Conservation (phyloP, 2,888 invertebrate genomes). For the Gymnocheta viridis region DNA sequence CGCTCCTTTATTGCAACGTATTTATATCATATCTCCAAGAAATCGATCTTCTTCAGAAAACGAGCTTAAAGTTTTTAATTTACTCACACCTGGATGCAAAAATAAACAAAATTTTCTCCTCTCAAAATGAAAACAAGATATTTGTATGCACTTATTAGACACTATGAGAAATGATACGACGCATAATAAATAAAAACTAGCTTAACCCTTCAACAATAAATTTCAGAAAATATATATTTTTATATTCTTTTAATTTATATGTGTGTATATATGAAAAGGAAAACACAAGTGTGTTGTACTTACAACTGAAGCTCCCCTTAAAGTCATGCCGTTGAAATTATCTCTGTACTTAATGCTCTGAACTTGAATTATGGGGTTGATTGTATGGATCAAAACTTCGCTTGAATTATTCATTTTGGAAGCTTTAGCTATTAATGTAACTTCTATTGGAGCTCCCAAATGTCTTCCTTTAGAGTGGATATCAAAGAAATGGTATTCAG, state of each 20-base stretch:
- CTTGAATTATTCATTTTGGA: neutral
- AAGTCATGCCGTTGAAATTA: conserved; percentile 75
- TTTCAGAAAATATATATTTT: too few relatives aligned
- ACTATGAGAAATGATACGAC: too few relatives aligned
- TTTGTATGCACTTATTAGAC: too few relatives aligned
- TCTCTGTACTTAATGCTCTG: conserved; percentile 75
- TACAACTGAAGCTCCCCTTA: conserved; percentile 79
- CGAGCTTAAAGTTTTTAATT: too few relatives aligned
- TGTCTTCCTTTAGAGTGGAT: conserved; percentile 79
- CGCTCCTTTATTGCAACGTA: too few relatives aligned
- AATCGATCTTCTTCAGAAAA: too few relatives aligned
- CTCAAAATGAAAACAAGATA: too few relatives aligned
- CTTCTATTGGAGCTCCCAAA: conserved; percentile 73
- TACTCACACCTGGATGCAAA: too few relatives aligned
- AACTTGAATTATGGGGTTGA: conserved; percentile 72
- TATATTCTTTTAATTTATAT: neutral
- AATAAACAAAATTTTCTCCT: too few relatives aligned
- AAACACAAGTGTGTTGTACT: conserved; percentile 51
- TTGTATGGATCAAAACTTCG: conserved; percentile 49
- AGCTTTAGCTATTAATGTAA: conserved; percentile 71
- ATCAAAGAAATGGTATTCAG: conserved; percentile 74
- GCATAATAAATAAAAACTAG: too few relatives aligned
- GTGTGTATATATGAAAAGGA: neutral
- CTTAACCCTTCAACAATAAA: too few relatives aligned
- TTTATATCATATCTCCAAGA: too few relatives aligned